phyloP scores from a whole-genome alignment of 2,797 vertebrate genomes.

The Girardinus metallicus region DNA sequence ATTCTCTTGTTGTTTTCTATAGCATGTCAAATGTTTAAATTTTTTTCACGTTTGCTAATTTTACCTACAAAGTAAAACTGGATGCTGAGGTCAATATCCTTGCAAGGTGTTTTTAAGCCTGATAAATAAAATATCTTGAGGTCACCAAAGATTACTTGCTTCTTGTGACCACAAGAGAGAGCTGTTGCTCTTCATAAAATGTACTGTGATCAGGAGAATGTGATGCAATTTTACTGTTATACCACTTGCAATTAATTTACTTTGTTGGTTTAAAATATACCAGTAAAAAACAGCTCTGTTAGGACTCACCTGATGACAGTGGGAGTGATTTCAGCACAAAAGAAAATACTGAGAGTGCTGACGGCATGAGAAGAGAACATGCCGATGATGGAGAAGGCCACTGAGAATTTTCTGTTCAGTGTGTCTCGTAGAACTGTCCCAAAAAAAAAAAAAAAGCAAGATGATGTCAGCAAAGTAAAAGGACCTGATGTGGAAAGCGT shows the following conservation, averaged over 20 bases:
- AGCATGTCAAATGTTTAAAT: not conserved
- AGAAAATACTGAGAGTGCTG: constrained; percentile 96
- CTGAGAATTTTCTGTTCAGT: constrained; percentile 94
- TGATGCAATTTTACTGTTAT: not conserved
- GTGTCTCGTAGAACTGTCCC: constrained; percentile 87
- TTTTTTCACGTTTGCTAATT: not conserved
- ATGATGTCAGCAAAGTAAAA: not conserved
- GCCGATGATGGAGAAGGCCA: constrained; percentile 95
- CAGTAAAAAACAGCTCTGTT: not conserved
- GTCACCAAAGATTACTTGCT: not conserved
- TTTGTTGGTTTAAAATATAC: not conserved
- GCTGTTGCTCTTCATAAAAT: constrained; percentile 11
- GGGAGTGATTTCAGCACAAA: constrained; percentile 96
- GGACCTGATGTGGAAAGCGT: not conserved
- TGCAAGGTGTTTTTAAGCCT: not conserved
- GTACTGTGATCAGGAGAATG: not conserved
- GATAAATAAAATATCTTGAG: not conserved
- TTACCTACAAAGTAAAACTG: not conserved
- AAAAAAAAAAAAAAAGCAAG: not conserved
- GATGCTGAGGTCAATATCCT: not conserved
- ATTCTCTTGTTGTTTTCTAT: not conserved
- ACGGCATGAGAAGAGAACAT: constrained; percentile 98
- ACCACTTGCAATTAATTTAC: not conserved
- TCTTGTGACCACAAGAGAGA: constrained; percentile 45
- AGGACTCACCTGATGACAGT: constrained; percentile 93